Conservation (phyloP, 1,140 invertebrate genomes). For the Brachionus rubens region DNA sequence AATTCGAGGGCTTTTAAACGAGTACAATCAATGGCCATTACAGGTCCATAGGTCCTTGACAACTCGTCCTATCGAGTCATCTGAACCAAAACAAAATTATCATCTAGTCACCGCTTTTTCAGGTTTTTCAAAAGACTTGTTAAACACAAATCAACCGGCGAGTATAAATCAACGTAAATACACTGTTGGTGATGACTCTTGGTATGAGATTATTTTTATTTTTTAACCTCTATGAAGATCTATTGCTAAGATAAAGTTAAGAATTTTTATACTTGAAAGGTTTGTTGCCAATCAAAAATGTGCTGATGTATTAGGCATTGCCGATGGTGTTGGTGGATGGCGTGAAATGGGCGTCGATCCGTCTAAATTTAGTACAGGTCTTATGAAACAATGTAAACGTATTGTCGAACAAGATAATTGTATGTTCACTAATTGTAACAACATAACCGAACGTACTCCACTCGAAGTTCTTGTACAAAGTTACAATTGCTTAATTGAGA, state of each 20-base stretch:
- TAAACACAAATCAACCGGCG: not conserved
- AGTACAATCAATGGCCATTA: not conserved
- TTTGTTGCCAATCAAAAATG: constrained; percentile 9
- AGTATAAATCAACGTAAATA: constrained; percentile 10
- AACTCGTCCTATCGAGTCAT: not conserved
- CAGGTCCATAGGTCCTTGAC: not conserved
- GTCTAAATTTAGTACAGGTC: constrained; percentile 82
- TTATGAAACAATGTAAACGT: constrained; percentile 89
- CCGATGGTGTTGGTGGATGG: constrained; percentile 96
- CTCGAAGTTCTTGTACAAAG: constrained; percentile 53
- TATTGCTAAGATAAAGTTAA: not conserved
- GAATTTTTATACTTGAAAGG: not conserved
- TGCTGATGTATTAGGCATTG: constrained; percentile 68
- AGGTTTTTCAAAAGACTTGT: constrained; percentile 20
- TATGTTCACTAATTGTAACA: constrained; percentile 78
- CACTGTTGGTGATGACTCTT: constrained; percentile 14
- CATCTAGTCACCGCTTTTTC: constrained; percentile 6
- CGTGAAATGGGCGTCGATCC: constrained; percentile 94
- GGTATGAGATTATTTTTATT: not conserved
- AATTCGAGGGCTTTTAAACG: not conserved
- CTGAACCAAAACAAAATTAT: not conserved
- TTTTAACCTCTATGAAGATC: not conserved
- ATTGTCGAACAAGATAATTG: constrained; percentile 75
- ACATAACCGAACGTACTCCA: constrained; percentile 64
- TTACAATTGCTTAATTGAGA: constrained; percentile 81